Evolutionary conservation across 2,888 invertebrate genomes (phyloP).

Genomic region (Syrista parreyssii): DNA sequence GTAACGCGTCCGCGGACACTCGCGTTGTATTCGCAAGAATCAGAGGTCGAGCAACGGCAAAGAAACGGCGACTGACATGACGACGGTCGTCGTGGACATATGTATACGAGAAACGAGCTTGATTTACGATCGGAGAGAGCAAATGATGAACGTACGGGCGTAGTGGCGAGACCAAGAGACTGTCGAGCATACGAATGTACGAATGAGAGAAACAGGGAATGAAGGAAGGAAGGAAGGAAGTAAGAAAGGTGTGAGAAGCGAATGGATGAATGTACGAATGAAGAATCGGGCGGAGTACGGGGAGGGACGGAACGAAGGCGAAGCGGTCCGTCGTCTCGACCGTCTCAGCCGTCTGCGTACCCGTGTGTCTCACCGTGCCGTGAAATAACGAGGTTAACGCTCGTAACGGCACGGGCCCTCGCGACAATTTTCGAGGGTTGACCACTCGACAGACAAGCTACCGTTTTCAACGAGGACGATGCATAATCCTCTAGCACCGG

Average conservation of each 20-base stretch:
- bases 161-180: neutral
- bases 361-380: neutral
- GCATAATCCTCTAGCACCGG: neutral
- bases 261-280: neutral
- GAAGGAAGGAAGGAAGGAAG: neutral
- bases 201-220: neutral
- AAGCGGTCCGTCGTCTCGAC: neutral
- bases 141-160: neutral
- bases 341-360: neutral
- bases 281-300: neutral
- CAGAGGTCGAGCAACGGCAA: conserved; percentile 3
- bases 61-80: conserved; percentile 33
- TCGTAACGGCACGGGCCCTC: neutral
- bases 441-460: neutral
- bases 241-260: neutral
- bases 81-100: conserved; percentile 21
- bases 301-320: neutral
- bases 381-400: conserved; percentile 2
- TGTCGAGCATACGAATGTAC: neutral
- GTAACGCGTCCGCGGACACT: conserved; percentile 15
- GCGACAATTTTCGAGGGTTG: neutral
- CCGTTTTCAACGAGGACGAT: neutral
- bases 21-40: conserved; percentile 19
- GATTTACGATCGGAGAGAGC: neutral
- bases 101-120: neutral